These are phyloP conservation scores for Tylochromis polylepis DNA, from an alignment of 2,113 vertebrate genomes.

Conservation along the genomic window DNA sequence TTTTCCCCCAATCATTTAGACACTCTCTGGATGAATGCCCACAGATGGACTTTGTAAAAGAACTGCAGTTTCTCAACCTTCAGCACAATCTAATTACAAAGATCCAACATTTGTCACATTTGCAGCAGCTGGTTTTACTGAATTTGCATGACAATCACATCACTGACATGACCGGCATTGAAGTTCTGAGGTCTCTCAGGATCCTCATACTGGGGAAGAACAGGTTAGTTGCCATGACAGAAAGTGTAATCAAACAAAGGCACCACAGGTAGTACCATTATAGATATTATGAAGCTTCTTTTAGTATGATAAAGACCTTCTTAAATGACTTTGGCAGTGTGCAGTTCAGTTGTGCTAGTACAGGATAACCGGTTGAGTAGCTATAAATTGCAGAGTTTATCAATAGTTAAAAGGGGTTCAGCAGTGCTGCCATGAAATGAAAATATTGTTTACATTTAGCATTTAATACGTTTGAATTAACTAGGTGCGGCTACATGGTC, in stretches of 20 bases:
- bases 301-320: background rate
- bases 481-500: background rate
- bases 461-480: background rate
- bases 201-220: slow-evolving; percentile 92
- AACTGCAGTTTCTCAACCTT: slow-evolving; percentile 86
- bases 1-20: slow-evolving; percentile 52
- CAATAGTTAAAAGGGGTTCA: background rate
- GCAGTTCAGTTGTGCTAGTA: background rate
- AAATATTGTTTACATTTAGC: background rate
- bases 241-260: background rate
- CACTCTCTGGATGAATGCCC: slow-evolving; percentile 83
- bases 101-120: slow-evolving; percentile 84
- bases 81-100: slow-evolving; percentile 89
- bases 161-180: slow-evolving; percentile 86
- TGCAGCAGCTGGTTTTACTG: slow-evolving; percentile 86
- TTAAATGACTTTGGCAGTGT: background rate
- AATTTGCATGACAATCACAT: slow-evolving; percentile 91
- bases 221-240: slow-evolving; percentile 72
- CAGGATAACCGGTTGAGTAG: background rate
- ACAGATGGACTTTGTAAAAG: slow-evolving; percentile 77
- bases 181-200: slow-evolving; percentile 79
- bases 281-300: background rate
- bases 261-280: background rate
- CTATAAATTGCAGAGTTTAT: background rate
- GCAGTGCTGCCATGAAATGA: background rate